Evolutionary conservation across 2,888 invertebrate genomes (phyloP).

Genomic region (Rhopalosiphum nymphaeae): DNA sequence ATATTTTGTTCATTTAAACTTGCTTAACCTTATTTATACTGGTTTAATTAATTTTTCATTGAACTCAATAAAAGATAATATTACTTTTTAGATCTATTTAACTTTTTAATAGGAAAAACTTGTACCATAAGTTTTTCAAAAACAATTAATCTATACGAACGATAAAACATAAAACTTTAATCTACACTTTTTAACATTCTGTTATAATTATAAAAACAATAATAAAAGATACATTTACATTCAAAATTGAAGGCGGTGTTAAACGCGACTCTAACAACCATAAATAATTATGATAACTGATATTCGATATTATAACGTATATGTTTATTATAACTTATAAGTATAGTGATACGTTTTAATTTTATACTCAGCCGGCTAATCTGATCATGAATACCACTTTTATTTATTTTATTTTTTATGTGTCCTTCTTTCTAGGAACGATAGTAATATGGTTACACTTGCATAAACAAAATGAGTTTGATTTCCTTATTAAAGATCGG

Average conservation of each 20-base stretch:
- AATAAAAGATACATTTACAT: not conserved
- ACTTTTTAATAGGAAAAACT: not conserved
- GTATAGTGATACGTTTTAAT: not conserved
- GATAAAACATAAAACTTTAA: not conserved
- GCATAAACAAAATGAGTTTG: not conserved
- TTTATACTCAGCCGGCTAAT: not conserved
- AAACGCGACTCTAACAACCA: not conserved
- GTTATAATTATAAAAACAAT: not conserved
- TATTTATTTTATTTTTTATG: not conserved
- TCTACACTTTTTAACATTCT: not conserved
- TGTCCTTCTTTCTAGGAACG: not conserved
- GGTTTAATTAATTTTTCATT: not conserved
- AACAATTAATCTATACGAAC: not conserved
- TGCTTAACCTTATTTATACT: not conserved
- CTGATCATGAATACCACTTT: not conserved
- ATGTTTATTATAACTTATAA: not conserved
- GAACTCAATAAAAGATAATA: not conserved
- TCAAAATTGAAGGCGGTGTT: not conserved
- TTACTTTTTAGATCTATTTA: not conserved
- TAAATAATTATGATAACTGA: not conserved
- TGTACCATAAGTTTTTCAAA: not conserved
- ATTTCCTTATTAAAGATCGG: conserved; percentile 32
- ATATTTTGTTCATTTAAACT: not conserved
- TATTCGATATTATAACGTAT: not conserved
- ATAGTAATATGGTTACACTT: not conserved